Evolutionary conservation across 2,888 invertebrate species (phyloP), one percentile per base, ranked within the genome.

Genomic region (Apamea epomidion): DNA sequence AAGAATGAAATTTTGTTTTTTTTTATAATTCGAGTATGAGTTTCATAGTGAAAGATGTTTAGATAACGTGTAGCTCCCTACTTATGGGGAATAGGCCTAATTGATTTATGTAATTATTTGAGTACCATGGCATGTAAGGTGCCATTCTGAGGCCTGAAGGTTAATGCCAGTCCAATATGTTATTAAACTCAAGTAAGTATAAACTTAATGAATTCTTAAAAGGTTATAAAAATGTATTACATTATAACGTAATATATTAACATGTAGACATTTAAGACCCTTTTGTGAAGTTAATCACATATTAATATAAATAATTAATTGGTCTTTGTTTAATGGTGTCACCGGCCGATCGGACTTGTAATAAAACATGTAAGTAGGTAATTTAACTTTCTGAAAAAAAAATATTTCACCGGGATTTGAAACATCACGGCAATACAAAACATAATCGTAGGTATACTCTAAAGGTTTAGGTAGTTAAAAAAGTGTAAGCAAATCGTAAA

Each of bases 251-350:
- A 65, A 74, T 74, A 45, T 62, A 72, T 32, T 51, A 82, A 70
- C 7, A 0, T 54, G 25, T 67, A 32, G 37, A 48, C 0, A 25
- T 42, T 75, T 54, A 71, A 65, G 32, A 16, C 58, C 7, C 6
- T 62, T 69, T 70, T 76, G 51, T 62, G 25, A 64, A 48, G 32
- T 71, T 82, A 60, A 29, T 51, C 54, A 62, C 51, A 42, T 74
- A 48, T 42, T n/a, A 37, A 65, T 45, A 42, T 64, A 65, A 64
- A 37, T 81, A 51, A 65, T 65, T 51, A 65, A 73, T 73, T 65
- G 29, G 4, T 58, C 29, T 67, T 81, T 74, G 70, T 67, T 67
- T 45, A 45, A 32, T 76, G 51, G 60, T 74, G 76, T 67, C 62
- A 64, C 12, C 21, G 62, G 32, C 18, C 64, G 21, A 64, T 80